These are phyloP conservation scores for Nebria ingens DNA, from an alignment of 1,140 invertebrate genomes.

Conservation along the genomic window DNA sequence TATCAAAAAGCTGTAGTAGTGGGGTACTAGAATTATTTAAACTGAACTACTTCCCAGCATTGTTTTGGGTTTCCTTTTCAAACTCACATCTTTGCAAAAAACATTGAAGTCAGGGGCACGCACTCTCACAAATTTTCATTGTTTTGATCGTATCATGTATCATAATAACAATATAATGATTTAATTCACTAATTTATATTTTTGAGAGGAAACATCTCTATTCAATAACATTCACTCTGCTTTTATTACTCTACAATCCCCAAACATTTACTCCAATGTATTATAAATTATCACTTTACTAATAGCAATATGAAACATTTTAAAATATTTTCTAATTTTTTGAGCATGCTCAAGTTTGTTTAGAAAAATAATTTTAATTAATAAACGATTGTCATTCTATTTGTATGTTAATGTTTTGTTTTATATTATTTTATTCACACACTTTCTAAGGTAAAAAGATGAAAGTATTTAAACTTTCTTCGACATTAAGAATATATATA, in stretches of 20 bases:
- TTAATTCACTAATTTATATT: no score
- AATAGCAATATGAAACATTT: no score
- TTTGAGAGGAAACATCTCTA: no score
- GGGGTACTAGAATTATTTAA: neutral
- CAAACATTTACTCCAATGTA: no score
- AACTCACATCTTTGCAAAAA: neutral
- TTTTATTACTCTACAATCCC: no score
- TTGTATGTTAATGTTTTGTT: neutral
- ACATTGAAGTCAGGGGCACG: slow-evolving; percentile 10
- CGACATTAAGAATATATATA: neutral
- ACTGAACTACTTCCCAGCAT: slow-evolving; percentile 23
- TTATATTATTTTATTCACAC: slow-evolving; percentile 10
- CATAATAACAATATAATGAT: neutral
- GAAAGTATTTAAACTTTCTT: slow-evolving; percentile 11
- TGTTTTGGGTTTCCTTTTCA: slow-evolving; percentile 22
- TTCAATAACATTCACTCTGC: no score
- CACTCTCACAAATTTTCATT: slow-evolving; percentile 4
- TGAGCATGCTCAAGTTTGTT: no score
- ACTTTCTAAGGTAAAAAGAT: slow-evolving; percentile 13
- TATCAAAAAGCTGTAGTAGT: neutral
- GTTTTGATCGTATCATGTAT: neutral
- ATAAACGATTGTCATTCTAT: no score
- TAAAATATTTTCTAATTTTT: no score
- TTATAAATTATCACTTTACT: no score
- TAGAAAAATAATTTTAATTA: no score